Base-by-base conservation (phyloP, 2,797 vertebrate species). In the Sylvilagus floridanus region DNA sequence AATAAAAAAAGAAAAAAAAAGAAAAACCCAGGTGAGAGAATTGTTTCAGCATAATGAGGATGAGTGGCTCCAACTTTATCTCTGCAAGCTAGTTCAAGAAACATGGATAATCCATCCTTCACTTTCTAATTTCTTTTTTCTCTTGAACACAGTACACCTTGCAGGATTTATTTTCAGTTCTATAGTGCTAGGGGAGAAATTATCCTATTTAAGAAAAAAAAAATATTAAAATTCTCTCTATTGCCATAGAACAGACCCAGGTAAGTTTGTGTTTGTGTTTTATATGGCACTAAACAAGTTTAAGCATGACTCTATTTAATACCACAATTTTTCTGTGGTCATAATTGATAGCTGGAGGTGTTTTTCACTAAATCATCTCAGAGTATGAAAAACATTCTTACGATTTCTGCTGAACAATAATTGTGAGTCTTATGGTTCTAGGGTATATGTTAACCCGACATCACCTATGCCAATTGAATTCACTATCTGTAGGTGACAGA, bases 21-120 rank as follows among this genome's bases (percentile, higher is more conserved):
- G 35, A 88, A 83, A 95, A 88, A 14, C 13, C 42, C 93, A 71
- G 0, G 11, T 79, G 28, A 91, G 52, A 77, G 50, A 75, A 28
- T 4, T 95, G 5, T 88, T 62, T 85, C 78, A 52, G 42, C 5
- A 63, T 86, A 88, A 97, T 88, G 19, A 79, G 37, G 22, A 94
- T 93, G 84, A 76, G 68, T 93, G 37, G 32, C 26, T 71, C 84
- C 32, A 83, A 90, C 92, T 95, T 96, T 91, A 57, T 73, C 28
- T 75, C 30, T 81, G 78, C 88, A 97, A 95, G 89, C 32, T 90
- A 4, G 47, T 42, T 88, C 57, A 79, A 88, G 28, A 95, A 91
- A 75, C 22, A 85, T 52, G 83, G 65, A 42, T 95, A 96, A 88
- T 84, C 60, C 28, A 72, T 88, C 35, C 22, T 90, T 95, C 32